Conservation (phyloP, 2,113 vertebrate species). For the Epinephelus fuscoguttatus region DNA sequence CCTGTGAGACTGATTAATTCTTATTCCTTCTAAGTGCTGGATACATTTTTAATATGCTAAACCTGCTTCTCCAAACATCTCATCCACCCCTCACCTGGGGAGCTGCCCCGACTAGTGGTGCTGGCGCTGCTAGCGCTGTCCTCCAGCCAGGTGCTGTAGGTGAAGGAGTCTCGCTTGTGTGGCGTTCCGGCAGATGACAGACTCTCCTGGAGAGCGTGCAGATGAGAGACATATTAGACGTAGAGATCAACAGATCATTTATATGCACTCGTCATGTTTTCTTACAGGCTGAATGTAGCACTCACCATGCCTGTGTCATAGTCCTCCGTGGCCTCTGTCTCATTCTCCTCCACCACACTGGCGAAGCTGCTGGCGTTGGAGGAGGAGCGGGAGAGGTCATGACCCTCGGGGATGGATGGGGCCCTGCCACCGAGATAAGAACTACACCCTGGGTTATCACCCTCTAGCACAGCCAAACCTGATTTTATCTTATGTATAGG, state of each 20-base stretch:
- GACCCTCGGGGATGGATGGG: slow-evolving; percentile 84
- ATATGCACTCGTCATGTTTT: not conserved
- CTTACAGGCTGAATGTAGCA: no score
- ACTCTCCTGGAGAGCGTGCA: slow-evolving; percentile 84
- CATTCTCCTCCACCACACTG: slow-evolving; percentile 92
- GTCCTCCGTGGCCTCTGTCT: slow-evolving; percentile 86
- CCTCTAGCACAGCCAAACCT: slow-evolving; percentile 18
- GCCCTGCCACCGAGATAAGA: slow-evolving; percentile 81
- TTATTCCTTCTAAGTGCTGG: no score
- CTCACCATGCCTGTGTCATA: slow-evolving; percentile 91
- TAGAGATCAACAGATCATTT: not conserved
- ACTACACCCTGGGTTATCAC: slow-evolving; percentile 71
- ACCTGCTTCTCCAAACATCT: not conserved
- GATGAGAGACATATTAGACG: not conserved
- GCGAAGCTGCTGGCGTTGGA: slow-evolving; percentile 96
- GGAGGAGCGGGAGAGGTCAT: slow-evolving; percentile 93
- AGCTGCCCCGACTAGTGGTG: slow-evolving; percentile 81
- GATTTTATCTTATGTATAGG: slow-evolving; percentile 17
- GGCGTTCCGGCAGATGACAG: slow-evolving; percentile 89
- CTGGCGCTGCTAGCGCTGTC: slow-evolving; percentile 86
- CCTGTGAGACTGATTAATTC: not conserved
- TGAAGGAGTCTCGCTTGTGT: slow-evolving; percentile 90
- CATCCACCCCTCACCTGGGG: slow-evolving; percentile 82
- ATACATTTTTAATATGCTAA: not conserved
- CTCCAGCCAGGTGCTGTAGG: slow-evolving; percentile 91